phyloP scores from a whole-genome alignment of 1,140 invertebrate genomes.

The Archivesica marissinica region DNA sequence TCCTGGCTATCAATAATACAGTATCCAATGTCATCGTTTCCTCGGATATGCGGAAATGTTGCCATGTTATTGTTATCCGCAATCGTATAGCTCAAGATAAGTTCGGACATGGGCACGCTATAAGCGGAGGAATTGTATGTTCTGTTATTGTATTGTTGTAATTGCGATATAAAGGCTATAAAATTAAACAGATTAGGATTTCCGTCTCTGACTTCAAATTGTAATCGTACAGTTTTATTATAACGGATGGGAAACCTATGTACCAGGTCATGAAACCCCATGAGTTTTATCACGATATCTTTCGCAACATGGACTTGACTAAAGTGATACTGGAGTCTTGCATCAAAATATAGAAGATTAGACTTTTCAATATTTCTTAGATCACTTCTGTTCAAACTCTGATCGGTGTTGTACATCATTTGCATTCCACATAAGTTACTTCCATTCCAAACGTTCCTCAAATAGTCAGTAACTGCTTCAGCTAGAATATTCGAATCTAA shows the following conservation, averaged over 20 bases:
- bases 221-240: not conserved
- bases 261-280: not conserved
- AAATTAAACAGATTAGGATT: not conserved
- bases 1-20: not conserved
- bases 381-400: not conserved
- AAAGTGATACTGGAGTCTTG: not conserved
- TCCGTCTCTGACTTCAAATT: not conserved
- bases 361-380: not conserved
- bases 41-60: not conserved
- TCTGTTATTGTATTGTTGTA: not conserved
- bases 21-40: not conserved
- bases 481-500: too few species aligned
- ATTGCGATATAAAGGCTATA: not conserved
- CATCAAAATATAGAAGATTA: not conserved
- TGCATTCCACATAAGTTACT: not conserved
- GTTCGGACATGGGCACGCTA: not conserved
- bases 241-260: not conserved
- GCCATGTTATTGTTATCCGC: not conserved
- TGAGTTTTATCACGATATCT: not conserved
- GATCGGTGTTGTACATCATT: not conserved
- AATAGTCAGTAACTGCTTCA: not conserved
- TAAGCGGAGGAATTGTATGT: not conserved
- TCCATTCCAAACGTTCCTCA: not conserved
- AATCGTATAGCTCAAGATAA: not conserved
- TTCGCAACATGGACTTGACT: not conserved